Conservation (phyloP, 2,113 vertebrate genomes). For the Pantherophis guttatus region DNA sequence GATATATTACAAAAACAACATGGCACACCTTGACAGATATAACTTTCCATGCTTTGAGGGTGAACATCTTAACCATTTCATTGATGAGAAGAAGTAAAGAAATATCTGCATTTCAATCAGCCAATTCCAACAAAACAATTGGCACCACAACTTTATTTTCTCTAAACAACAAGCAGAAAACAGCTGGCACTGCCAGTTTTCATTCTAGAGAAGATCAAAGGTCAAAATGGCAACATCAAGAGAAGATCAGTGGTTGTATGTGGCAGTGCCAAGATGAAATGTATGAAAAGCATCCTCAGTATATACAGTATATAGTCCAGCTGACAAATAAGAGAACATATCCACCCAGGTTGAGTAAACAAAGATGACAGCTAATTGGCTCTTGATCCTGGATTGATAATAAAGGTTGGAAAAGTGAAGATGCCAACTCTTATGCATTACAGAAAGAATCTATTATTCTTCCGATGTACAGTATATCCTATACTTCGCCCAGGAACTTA, state of each 20-base stretch:
- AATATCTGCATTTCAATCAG: neutral
- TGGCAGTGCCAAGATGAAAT: neutral
- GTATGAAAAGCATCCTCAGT: neutral
- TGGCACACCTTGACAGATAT: conserved; percentile 10
- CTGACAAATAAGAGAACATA: neutral
- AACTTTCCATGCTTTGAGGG: neutral
- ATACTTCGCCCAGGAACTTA: neutral
- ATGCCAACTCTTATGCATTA: neutral
- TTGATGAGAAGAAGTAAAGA: neutral
- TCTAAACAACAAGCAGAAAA: neutral
- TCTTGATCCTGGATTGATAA: neutral
- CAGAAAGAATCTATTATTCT: neutral
- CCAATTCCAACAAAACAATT: neutral
- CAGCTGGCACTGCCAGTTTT: neutral
- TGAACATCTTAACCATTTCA: neutral
- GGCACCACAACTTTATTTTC: neutral
- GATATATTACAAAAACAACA: conserved; percentile 11
- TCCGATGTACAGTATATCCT: neutral
- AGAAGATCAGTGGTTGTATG: neutral
- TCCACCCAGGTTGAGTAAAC: neutral
- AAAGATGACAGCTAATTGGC: neutral
- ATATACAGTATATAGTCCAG: neutral
- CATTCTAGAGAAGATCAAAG: neutral
- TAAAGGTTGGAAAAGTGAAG: neutral
- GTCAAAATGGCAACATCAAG: neutral